These are phyloP conservation scores for Prinia subflava DNA, from an alignment of 2,113 vertebrate species.

Conservation along the genomic window DNA sequence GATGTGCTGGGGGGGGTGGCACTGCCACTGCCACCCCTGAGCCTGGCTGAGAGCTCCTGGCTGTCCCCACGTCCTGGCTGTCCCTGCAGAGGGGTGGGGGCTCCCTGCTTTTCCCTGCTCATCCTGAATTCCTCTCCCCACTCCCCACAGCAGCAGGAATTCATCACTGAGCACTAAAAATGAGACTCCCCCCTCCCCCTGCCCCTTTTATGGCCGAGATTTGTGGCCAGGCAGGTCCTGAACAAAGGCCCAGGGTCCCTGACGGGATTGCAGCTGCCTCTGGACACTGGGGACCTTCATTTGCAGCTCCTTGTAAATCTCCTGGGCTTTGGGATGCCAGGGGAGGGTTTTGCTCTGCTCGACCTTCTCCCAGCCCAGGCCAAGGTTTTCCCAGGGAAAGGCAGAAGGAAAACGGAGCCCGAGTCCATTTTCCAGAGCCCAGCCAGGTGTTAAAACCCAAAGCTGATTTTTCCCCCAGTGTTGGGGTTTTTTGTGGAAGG, in stretches of 20 bases:
- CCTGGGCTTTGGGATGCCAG: background rate
- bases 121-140: background rate
- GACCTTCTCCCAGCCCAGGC: background rate
- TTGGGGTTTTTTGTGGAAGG: background rate
- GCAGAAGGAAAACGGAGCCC: background rate
- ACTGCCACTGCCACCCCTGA: background rate
- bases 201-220: background rate
- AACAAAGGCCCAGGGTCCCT: background rate
- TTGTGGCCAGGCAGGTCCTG: conserved; percentile 7
- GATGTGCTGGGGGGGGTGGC: background rate
- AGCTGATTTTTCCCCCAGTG: accelerated
- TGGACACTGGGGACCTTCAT: background rate
- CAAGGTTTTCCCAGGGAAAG: background rate
- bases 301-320: background rate
- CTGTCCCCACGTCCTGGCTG: background rate
- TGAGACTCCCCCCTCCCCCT: background rate
- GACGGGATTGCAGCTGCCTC: background rate
- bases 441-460: background rate
- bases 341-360: background rate
- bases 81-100: background rate
- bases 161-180: background rate
- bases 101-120: background rate
- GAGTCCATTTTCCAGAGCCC: background rate
- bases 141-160: background rate
- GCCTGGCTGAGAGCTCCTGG: background rate